These are phyloP conservation scores for Eupithecia exiguata DNA, from an alignment of 2,888 invertebrate species.

Conservation along the genomic window DNA sequence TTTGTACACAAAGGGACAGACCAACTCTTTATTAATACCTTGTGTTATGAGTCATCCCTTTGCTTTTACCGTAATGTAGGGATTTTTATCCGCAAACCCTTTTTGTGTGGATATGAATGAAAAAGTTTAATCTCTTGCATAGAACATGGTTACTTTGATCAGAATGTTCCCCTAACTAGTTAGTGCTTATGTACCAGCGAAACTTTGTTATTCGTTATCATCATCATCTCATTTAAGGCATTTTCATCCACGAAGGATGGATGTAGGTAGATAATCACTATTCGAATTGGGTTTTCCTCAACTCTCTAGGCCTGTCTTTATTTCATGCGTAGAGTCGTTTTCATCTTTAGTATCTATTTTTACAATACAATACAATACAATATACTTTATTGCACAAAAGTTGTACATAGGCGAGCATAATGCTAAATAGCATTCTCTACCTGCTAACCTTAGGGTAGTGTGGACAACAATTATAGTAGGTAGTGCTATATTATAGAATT, in stretches of 20 bases:
- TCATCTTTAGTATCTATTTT: background rate
- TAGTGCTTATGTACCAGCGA: background rate
- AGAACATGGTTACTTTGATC: conserved; percentile 7
- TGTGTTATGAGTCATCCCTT: conserved; percentile 50
- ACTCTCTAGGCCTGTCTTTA: background rate
- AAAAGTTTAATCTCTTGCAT: conserved; percentile 13
- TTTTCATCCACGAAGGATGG: background rate
- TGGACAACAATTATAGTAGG: too few species aligned
- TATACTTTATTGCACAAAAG: too few species aligned
- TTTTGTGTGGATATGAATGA: conserved; percentile 24
- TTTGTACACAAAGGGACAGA: conserved; percentile 77
- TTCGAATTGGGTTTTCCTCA: background rate
- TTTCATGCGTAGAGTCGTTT: background rate
- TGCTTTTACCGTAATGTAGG: conserved; percentile 38
- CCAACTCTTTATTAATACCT: conserved; percentile 76
- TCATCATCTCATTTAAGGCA: background rate
- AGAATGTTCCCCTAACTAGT: background rate
- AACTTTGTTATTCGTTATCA: background rate
- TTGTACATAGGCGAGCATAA: too few species aligned
- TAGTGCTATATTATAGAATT: too few species aligned
- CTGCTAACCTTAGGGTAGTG: too few species aligned
- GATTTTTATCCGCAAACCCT: conserved; percentile 28
- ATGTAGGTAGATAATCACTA: background rate
- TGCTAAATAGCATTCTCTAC: too few species aligned
- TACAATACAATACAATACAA: too few species aligned